A percentile compares a stretch with the other conserved stretches of the same genome.
Conservation (phyloP, 2,888 invertebrate species). For the Tillus elongatus region DNA sequence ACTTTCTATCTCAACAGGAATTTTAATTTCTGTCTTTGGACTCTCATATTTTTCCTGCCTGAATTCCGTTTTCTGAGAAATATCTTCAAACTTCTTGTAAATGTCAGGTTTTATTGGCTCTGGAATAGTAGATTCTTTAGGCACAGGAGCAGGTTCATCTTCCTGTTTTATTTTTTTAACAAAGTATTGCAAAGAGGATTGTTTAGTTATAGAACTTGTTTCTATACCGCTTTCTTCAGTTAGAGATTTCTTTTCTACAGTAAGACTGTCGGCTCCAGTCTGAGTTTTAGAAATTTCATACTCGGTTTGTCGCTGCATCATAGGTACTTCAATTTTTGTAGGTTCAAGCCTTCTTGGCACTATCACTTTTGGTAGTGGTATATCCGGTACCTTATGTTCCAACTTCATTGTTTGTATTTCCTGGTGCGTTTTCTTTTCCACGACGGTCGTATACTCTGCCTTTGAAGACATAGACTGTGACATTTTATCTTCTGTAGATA, state of each 20-base stretch:
- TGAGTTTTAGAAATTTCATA: constrained; percentile 26
- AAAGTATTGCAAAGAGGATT: constrained; percentile 58
- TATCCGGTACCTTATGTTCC: constrained; percentile 34
- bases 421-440: constrained; percentile 35
- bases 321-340: constrained; percentile 17
- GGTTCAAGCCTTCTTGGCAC: constrained; percentile 11
- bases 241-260: constrained; percentile 26
- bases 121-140: constrained; percentile 35
- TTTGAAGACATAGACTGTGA: constrained; percentile 27
- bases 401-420: constrained; percentile 36
- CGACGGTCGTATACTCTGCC: constrained; percentile 34
- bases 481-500: constrained; percentile 10
- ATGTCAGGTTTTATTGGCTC: constrained; percentile 36
- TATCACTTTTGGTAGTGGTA: constrained; percentile 30
- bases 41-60: background rate
- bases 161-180: constrained; percentile 52
- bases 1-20: background rate
- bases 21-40: background rate
- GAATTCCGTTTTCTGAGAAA: constrained; percentile 12
- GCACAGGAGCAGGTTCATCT: constrained; percentile 39
- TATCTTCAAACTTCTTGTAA: constrained; percentile 41
- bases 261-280: constrained; percentile 17
- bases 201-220: constrained; percentile 52
- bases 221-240: constrained; percentile 41
- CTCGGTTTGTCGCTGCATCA: constrained; percentile 27